phyloP scores from a whole-genome alignment of 1,140 invertebrate species.

The Procambarus virginalis region DNA sequence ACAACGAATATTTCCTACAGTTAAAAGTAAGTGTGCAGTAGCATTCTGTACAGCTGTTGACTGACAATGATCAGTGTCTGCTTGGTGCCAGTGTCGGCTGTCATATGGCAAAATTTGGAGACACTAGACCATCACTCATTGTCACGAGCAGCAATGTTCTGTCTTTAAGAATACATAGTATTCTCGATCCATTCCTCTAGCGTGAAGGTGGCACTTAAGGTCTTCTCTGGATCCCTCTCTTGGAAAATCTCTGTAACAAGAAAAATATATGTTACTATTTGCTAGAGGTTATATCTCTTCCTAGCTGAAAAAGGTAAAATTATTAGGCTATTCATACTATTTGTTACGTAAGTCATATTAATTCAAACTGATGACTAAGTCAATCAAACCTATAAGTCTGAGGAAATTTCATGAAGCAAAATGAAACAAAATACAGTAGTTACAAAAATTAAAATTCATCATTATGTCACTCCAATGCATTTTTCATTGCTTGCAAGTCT shows the following conservation, averaged over 20 bases:
- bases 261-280: neutral
- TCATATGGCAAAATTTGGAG: neutral
- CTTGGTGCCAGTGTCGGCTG: no score
- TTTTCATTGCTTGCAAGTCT: neutral
- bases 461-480: neutral
- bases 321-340: neutral
- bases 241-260: constrained; percentile 60
- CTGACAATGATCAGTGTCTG: neutral
- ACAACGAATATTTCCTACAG: neutral
- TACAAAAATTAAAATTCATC: neutral
- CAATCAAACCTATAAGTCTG: neutral
- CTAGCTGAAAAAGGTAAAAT: neutral
- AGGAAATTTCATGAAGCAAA: neutral
- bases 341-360: neutral
- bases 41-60: neutral
- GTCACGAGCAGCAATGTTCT: neutral
- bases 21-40: neutral
- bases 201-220: constrained; percentile 50
- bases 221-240: constrained; percentile 52
- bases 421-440: neutral
- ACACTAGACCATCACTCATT: neutral
- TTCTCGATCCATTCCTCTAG: constrained; percentile 64
- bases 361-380: neutral
- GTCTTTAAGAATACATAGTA: constrained; percentile 59
- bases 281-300: neutral